Evolutionary conservation across 2,113 vertebrate species (phyloP).

Genomic region (Bos taurus): DNA sequence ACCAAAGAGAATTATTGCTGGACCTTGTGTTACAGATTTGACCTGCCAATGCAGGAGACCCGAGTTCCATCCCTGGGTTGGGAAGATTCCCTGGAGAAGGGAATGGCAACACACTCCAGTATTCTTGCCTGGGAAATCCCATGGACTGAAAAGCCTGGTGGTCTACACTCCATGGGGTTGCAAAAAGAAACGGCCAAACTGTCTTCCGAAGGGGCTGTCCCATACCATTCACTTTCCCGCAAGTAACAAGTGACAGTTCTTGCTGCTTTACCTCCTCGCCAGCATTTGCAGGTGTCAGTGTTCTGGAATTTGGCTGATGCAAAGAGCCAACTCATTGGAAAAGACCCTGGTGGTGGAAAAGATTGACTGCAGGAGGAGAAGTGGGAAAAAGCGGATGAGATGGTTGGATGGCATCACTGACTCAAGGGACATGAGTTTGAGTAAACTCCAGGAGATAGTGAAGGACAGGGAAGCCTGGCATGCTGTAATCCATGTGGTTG

Average conservation of each 20-base stretch:
- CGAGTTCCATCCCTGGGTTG: neutral
- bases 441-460: neutral
- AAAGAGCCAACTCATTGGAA: neutral
- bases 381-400: neutral
- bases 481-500: accelerated
- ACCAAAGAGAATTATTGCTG: neutral
- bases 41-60: neutral
- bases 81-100: neutral
- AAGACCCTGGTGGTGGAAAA: neutral
- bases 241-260: neutral
- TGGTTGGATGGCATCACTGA: neutral
- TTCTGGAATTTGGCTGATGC: neutral
- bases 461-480: neutral
- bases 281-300: neutral
- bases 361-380: neutral
- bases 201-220: neutral
- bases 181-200: neutral
- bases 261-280: neutral
- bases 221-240: neutral
- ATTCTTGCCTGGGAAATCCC: neutral
- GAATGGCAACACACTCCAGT: neutral
- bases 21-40: neutral
- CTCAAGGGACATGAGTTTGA: neutral
- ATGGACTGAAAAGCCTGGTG: neutral
- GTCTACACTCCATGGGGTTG: neutral